A percentile compares a stretch with the other conserved stretches of the same genome.
Conservation (phyloP, 2,113 vertebrate species). For the Cariama cristata region DNA sequence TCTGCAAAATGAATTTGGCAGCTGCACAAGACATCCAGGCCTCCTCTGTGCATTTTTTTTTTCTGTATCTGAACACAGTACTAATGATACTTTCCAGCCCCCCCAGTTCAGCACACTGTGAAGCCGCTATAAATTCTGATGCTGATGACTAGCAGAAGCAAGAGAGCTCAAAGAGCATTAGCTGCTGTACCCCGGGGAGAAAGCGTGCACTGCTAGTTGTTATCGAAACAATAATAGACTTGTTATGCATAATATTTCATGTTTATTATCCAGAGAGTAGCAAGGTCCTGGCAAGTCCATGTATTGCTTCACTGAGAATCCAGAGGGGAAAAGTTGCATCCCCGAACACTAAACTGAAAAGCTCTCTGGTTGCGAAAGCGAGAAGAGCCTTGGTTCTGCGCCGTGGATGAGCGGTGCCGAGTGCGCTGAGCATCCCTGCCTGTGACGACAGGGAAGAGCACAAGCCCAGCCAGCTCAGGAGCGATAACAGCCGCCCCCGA, state of each 20-base stretch:
- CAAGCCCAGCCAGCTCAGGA: background rate
- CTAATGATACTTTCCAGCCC: background rate
- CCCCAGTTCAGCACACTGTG: background rate
- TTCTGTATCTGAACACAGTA: background rate
- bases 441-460: background rate
- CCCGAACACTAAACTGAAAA: background rate
- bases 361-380: background rate
- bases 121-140: background rate
- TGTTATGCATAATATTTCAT: background rate
- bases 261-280: background rate
- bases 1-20: background rate
- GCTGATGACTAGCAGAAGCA: background rate
- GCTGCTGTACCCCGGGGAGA: background rate
- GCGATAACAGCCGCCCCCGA: rapidly evolving
- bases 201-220: background rate
- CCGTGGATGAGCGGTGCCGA: background rate
- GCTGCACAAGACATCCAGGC: background rate
- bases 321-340: background rate
- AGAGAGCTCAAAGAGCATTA: background rate
- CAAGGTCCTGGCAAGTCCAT: background rate
- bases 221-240: background rate
- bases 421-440: background rate
- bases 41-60: background rate
- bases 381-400: rapidly evolving
- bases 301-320: background rate